Percentiles rank a stretch among this genome's conserved stretches.
Evolutionary conservation across 2,113 vertebrate species (phyloP).

Genomic region (Ptilonorhynchus violaceus): DNA sequence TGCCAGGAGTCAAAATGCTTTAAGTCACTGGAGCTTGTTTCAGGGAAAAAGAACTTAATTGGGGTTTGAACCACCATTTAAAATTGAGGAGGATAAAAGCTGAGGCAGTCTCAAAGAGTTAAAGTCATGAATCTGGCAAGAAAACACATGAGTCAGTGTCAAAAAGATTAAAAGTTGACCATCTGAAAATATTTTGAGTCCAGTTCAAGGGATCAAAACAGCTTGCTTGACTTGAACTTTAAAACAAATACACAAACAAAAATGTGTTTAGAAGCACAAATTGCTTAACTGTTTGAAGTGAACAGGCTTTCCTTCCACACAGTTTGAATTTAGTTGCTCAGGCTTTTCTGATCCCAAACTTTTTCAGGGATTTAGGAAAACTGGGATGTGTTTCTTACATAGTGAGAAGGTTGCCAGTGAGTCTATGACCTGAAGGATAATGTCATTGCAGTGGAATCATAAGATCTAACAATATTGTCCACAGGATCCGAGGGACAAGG

Average conservation of each 20-base stretch:
- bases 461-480: background rate
- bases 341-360: background rate
- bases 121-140: background rate
- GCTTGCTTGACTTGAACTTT: background rate
- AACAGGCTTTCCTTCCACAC: background rate
- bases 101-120: background rate
- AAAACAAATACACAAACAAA: background rate
- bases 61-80: background rate
- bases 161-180: background rate
- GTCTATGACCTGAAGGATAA: background rate
- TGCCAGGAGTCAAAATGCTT: background rate
- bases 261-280: background rate
- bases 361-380: background rate
- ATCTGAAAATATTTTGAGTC: slow-evolving; percentile 24
- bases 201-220: slow-evolving; percentile 19
- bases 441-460: background rate
- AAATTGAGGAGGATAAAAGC: background rate
- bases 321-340: background rate
- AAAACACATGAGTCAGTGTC: background rate
- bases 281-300: background rate
- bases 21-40: background rate
- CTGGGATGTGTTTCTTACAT: background rate
- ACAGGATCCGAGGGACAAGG: background rate
- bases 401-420: background rate
- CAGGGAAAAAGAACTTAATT: background rate